Conservation (phyloP, 2,797 vertebrate species). For the Etheostoma perlongum region DNA sequence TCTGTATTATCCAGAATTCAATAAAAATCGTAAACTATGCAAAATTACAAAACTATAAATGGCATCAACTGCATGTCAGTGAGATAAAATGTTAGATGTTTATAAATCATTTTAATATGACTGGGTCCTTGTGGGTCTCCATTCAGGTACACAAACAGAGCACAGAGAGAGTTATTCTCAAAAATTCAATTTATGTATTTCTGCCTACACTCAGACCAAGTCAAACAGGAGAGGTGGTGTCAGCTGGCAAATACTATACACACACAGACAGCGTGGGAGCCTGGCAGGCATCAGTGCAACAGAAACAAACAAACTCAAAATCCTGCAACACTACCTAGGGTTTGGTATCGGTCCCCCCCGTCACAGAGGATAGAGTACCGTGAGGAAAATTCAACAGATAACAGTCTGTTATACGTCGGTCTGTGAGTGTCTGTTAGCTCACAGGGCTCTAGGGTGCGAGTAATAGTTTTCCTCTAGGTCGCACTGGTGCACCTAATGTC, state of each 20-base stretch:
- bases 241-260: constrained; percentile 50
- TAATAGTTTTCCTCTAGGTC: no score
- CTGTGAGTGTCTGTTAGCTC: no score
- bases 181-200: constrained; percentile 18
- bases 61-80: not conserved
- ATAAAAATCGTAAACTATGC: not conserved
- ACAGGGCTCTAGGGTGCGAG: no score
- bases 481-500: no score
- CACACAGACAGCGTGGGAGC: constrained; percentile 38
- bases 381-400: no score
- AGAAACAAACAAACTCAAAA: constrained; percentile 41
- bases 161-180: not conserved
- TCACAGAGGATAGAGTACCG: no score
- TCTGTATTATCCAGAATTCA: not conserved
- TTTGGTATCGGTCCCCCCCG: no score
- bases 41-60: constrained; percentile 6
- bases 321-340: constrained; percentile 14
- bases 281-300: constrained; percentile 38
- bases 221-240: constrained; percentile 54
- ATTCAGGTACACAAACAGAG: constrained; percentile 8
- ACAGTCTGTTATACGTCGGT: no score
- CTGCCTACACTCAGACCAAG: constrained; percentile 31
- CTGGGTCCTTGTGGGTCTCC: not conserved
- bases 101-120: constrained; percentile 9
- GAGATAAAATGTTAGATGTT: not conserved